These are phyloP conservation scores for Galeruca laticollis DNA, from an alignment of 2,888 invertebrate species.

Conservation along the genomic window DNA sequence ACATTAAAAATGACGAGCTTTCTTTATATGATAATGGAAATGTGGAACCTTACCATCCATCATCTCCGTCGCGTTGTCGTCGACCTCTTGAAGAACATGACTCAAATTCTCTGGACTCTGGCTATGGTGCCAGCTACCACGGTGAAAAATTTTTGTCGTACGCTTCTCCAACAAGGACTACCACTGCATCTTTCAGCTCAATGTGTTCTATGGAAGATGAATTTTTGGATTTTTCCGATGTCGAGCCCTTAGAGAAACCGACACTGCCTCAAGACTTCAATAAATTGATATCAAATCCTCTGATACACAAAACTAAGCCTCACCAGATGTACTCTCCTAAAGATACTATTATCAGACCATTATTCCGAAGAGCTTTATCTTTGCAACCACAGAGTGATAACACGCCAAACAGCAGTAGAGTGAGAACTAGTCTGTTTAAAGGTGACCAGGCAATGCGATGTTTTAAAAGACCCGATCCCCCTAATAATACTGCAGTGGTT, in stretches of 20 bases:
- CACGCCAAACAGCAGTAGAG: constrained; percentile 63
- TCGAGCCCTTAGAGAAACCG: constrained; percentile 68
- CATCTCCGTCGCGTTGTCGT: constrained; percentile 56
- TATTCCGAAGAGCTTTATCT: constrained; percentile 68
- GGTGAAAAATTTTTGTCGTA: constrained; percentile 57
- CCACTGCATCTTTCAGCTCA: constrained; percentile 67
- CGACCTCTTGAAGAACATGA: constrained; percentile 70
- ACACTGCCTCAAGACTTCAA: constrained; percentile 71
- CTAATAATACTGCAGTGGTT: constrained; percentile 63
- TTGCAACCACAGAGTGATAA: constrained; percentile 63
- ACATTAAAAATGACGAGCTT: constrained; percentile 59
- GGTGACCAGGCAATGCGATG: constrained; percentile 58
- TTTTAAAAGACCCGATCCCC: constrained; percentile 79
- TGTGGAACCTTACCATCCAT: constrained; percentile 52
- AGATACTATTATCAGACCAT: constrained; percentile 61
- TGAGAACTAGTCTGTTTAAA: constrained; percentile 68
- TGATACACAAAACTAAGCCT: constrained; percentile 45
- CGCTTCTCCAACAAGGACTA: constrained; percentile 58
- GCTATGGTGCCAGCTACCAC: constrained; percentile 67
- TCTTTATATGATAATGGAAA: constrained; percentile 61
- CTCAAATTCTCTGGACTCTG: constrained; percentile 73
- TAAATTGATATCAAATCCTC: constrained; percentile 72
- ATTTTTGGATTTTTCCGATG: constrained; percentile 74
- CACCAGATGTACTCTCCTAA: constrained; percentile 64
- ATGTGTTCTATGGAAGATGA: constrained; percentile 75